phyloP scores from a whole-genome alignment of 1,140 invertebrate genomes.

The Gyrodactylus bullatarudis region DNA sequence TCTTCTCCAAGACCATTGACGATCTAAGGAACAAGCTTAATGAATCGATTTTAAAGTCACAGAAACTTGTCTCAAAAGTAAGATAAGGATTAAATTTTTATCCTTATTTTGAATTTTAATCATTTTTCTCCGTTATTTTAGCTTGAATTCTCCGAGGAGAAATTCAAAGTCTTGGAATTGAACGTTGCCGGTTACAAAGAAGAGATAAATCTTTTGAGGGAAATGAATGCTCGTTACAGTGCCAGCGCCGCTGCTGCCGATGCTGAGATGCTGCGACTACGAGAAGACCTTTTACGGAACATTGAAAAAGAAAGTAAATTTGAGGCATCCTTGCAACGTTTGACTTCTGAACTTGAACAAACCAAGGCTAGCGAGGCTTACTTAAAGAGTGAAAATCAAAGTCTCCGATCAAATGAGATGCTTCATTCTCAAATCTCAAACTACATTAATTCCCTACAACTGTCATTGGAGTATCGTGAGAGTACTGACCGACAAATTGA shows the following conservation, averaged over 20 bases:
- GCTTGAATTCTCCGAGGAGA: neutral
- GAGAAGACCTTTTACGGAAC: neutral
- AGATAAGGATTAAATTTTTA: neutral
- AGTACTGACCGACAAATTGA: neutral
- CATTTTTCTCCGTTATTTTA: too few species aligned
- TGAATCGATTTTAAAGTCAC: neutral
- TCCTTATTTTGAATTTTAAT: neutral
- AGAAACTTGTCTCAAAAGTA: neutral
- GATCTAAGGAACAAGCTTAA: neutral
- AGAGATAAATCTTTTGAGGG: neutral
- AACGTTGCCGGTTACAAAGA: neutral
- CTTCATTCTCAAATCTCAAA: neutral
- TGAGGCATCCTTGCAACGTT: neutral
- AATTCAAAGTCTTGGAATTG: neutral
- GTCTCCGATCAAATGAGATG: neutral
- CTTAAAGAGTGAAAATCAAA: neutral
- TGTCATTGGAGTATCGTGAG: neutral
- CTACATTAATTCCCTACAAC: neutral
- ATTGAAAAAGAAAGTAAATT: neutral
- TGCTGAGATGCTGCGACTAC: neutral
- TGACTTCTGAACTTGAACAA: neutral
- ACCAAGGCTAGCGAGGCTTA: neutral
- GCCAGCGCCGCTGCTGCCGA: neutral
- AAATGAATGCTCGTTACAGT: neutral
- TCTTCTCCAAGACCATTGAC: neutral